These are phyloP conservation scores for Drosophila ochracea DNA, from an alignment of 2,888 invertebrate species.

Conservation along the genomic window DNA sequence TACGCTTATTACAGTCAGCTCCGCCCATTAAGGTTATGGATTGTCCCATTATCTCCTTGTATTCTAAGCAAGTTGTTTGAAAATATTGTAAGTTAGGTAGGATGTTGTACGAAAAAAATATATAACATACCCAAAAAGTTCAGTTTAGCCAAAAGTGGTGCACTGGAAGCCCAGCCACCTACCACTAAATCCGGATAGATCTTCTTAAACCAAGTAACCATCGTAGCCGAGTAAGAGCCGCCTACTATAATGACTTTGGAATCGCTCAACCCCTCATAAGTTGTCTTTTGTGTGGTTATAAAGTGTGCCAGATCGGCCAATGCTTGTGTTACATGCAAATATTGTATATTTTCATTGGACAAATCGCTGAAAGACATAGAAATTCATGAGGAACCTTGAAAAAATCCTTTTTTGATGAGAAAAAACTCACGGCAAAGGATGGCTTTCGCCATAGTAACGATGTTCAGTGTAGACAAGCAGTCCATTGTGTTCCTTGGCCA, in stretches of 20 bases:
- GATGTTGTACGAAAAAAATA: neutral
- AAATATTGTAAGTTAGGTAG: neutral
- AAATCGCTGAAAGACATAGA: slow-evolving; percentile 85
- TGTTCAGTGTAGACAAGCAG: slow-evolving; percentile 92
- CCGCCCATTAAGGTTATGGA: slow-evolving; percentile 82
- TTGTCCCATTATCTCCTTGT: slow-evolving; percentile 83
- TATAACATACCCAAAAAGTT: slow-evolving; percentile 86
- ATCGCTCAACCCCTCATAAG: slow-evolving; percentile 78
- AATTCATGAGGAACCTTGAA: neutral
- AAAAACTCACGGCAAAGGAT: slow-evolving; percentile 88
- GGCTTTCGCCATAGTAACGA: slow-evolving; percentile 91
- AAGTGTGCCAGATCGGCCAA: slow-evolving; percentile 89
- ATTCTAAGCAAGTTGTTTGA: slow-evolving; percentile 69
- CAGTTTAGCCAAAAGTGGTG: slow-evolving; percentile 88
- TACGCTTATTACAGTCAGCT: slow-evolving; percentile 78
- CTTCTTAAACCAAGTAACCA: slow-evolving; percentile 89
- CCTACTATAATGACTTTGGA: slow-evolving; percentile 87
- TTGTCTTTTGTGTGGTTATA: slow-evolving; percentile 86
- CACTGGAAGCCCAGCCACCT: slow-evolving; percentile 89
- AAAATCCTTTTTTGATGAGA: neutral
- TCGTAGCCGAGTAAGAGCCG: slow-evolving; percentile 89
- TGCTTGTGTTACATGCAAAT: slow-evolving; percentile 88
- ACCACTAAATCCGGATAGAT: slow-evolving; percentile 88
- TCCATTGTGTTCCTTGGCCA: slow-evolving; percentile 87
- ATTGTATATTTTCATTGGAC: slow-evolving; percentile 87